Conservation (phyloP, 2,797 vertebrate species). For the Acipenser transmontanus region DNA sequence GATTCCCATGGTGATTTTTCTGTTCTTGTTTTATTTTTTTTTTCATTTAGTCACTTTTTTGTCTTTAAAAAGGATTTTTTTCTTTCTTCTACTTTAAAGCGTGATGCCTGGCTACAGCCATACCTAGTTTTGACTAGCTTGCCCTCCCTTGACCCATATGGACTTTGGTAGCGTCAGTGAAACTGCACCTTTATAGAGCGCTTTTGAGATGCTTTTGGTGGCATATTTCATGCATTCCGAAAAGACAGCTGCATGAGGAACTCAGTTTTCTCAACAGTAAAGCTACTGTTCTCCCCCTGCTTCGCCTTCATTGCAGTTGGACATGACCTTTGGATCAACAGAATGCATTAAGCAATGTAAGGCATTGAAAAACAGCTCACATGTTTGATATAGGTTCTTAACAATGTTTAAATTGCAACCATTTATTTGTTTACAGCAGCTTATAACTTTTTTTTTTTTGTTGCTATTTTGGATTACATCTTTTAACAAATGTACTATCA, state of each 20-base stretch:
- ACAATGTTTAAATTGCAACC: too few species aligned
- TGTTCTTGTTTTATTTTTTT: too few species aligned
- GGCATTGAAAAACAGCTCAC: not conserved
- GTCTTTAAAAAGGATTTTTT: too few species aligned
- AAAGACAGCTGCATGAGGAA: conserved; percentile 7
- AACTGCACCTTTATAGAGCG: conserved; percentile 5
- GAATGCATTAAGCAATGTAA: not conserved
- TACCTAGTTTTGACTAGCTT: not conserved
- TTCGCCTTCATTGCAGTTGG: not conserved
- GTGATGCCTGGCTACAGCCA: not conserved
- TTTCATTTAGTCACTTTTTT: too few species aligned
- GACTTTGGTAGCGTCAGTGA: conserved; percentile 1
- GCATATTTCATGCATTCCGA: not conserved
- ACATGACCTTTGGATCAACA: not conserved
- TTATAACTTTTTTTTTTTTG: too few species aligned
- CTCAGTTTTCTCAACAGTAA: not conserved
- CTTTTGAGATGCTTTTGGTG: conserved; percentile 8
- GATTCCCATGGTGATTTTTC: too few species aligned
- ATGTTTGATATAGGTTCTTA: too few species aligned
- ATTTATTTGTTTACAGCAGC: too few species aligned
- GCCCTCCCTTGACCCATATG: conserved; percentile 6
- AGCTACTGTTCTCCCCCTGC: too few species aligned
- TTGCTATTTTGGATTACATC: too few species aligned
- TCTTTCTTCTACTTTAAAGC: too few species aligned
- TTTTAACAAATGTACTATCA: too few species aligned